phyloP scores from a whole-genome alignment of 2,797 vertebrate genomes.

The Myoxocephalus aenaeus region DNA sequence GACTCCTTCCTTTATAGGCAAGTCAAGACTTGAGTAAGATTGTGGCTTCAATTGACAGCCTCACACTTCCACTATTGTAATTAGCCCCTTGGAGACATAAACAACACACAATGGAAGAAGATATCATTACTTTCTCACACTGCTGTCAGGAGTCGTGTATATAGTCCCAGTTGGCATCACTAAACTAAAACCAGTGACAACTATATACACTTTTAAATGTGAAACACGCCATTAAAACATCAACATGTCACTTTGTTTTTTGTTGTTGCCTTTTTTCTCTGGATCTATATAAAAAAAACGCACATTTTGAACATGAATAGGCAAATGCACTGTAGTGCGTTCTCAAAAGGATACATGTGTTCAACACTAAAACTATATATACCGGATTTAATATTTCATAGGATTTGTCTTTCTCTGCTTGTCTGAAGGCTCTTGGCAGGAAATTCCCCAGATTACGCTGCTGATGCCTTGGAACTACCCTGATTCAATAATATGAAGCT shows the following conservation, averaged over 20 bases:
- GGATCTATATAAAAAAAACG: slow-evolving; percentile 27
- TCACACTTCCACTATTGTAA: slow-evolving; percentile 77
- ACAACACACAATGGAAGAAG: slow-evolving; percentile 63
- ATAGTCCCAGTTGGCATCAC: slow-evolving; percentile 56
- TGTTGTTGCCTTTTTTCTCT: slow-evolving; percentile 2
- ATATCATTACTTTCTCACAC: slow-evolving; percentile 72
- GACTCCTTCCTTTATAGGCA: slow-evolving; percentile 38
- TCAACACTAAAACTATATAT: slow-evolving; percentile 55
- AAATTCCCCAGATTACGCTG: slow-evolving; percentile 66
- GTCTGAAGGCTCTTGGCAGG: slow-evolving; percentile 40
- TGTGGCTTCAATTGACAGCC: slow-evolving; percentile 67
- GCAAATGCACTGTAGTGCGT: slow-evolving; percentile 2
- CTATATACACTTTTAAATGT: slow-evolving; percentile 57
- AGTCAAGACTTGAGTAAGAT: slow-evolving; percentile 57
- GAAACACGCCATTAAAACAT: slow-evolving; percentile 66
- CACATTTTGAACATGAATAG: slow-evolving; percentile 28
- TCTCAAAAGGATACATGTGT: slow-evolving; percentile 44
- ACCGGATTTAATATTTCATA: slow-evolving; percentile 48
- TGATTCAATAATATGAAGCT: slow-evolving; percentile 68
- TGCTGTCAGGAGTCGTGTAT: slow-evolving; percentile 67
- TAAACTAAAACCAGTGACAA: slow-evolving; percentile 59
- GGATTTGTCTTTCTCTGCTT: slow-evolving; percentile 37
- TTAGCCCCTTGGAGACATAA: slow-evolving; percentile 81
- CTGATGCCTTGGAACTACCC: slow-evolving; percentile 40
- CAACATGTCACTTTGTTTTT: slow-evolving; percentile 49